A percentile compares a stretch with the other conserved stretches of the same genome.
Conservation (phyloP, 2,888 invertebrate genomes). For the Tachystola acroxantha region DNA sequence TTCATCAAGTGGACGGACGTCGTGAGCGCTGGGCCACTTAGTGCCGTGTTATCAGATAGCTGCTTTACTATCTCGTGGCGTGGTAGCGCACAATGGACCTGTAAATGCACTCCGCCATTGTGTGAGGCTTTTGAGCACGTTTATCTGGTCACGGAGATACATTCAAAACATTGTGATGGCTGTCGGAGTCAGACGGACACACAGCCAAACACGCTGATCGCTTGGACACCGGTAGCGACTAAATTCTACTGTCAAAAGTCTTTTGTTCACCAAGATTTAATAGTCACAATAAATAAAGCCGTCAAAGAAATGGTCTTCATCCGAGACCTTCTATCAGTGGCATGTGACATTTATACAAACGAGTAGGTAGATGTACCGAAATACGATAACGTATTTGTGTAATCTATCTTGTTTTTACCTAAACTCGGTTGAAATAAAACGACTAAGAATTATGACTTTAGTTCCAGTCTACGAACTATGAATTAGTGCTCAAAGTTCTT, state of each 20-base stretch:
- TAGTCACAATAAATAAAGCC: conserved; percentile 16
- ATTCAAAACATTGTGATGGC: conserved; percentile 32
- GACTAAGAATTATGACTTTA: no score
- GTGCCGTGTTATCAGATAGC: conserved; percentile 61
- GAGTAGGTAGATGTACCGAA: no score
- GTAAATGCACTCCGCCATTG: conserved; percentile 60
- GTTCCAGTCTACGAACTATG: no score
- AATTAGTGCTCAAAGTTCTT: no score
- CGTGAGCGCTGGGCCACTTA: conserved; percentile 62
- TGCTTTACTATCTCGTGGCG: conserved; percentile 36
- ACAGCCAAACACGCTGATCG: conserved; percentile 18
- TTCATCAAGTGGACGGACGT: conserved; percentile 61
- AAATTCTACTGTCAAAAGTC: conserved; percentile 23
- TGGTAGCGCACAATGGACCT: conserved; percentile 54
- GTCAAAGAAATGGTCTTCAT: conserved; percentile 8
- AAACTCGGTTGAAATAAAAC: no score
- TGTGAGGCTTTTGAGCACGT: conserved; percentile 36
- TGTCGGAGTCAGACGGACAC: conserved; percentile 17
- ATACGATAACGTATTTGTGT: no score
- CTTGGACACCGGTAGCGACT: conserved; percentile 15
- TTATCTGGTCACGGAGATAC: conserved; percentile 42
- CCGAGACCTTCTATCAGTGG: conserved; percentile 1
- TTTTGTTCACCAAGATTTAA: conserved; percentile 22
- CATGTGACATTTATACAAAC: conserved; percentile 9
- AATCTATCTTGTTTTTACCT: no score